Base-by-base conservation (phyloP, 2,888 invertebrate genomes). In the Pachliopta kotzebuea region DNA sequence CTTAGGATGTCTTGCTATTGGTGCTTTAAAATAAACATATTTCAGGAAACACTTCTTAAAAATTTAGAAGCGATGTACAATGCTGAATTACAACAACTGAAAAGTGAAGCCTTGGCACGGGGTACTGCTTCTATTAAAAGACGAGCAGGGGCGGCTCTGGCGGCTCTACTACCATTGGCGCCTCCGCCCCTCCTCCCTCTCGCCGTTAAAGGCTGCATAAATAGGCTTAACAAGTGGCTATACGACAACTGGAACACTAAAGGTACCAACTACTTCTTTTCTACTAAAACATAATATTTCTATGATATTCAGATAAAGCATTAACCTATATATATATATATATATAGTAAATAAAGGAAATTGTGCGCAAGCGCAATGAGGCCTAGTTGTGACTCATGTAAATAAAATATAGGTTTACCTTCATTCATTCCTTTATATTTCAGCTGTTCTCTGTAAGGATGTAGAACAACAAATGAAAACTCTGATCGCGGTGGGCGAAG, bases 381-480 rank as follows among this genome's bases (percentile, higher is more conserved):
- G 7, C 9, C 9, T 9, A 2, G 11, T 31, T 11, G 14, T 37
- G 37, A 14, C 3, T 11, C 17, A 37, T 14, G 14, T 17, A 14
- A 37, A 37, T 11, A 14, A 37, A 14, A 37, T 11, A 14, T 11
- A 37, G 14, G 4, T 11, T 14, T 37, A 37, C 14, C 11, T 11
- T 3, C 6, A 4, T 37, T 37, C 11, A 37, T 37, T n/a, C n/a
- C 8, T n/a, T 45, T n/a, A 7, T 55, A 4, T 60, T 65, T 0
- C 72, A 89, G 90, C 79, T 3, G 76, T 89, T 2, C 80, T 90
- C 9, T 87, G 88, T 69, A 89, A 88, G 58, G 83, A 87, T 67
- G 82, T 88, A 42, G 80, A 85, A 50, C 72, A 75, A 0, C 85
- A 85, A 26, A 71, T 85, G 76, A 77, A 75, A 61, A 74, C 74